Base-by-base conservation (phyloP, 1,140 invertebrate genomes). In the Drosophila eugracilis region DNA sequence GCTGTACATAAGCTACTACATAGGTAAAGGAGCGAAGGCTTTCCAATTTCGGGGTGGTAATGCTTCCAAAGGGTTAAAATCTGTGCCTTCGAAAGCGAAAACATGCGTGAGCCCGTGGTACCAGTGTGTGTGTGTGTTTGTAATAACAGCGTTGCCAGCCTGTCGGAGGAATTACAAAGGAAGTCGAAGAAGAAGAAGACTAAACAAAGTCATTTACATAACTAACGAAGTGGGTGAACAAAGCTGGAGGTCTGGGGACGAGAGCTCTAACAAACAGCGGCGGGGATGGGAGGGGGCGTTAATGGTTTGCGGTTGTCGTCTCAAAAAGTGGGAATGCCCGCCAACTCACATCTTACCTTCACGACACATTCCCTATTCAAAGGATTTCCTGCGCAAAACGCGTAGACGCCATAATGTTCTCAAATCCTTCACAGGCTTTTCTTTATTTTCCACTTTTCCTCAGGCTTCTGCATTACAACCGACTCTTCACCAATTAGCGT, bases 181-280 rank as follows among this genome's bases (percentile, higher is more conserved):
- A 44, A 57, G 59, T 52, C 58, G 62, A 60, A 36, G 69, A 37
- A 67, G 66, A 4, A 88, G n/a, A 59, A 77, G 62, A 63, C 77
- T 63, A 81, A 88, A 89, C 75, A 88, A 88, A 88, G 66, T 88
- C 78, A 88, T 88, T 88, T 88, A 88, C 83, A 76, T 88, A 78
- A 76, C 75, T 88, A 88, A 88, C 78, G 83, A 88, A 88, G 78
- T 88, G 71, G 75, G 65, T 88, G 83, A 78, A 70, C 81, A 88
- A 71, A 70, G n/a, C n/a, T n/a, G n/a, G n/a, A 34, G 32, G 32
- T 14, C 32, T n/a, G 32, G n/a, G 32, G 12, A n/a, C n/a, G n/a
- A n/a, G n/a, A 48, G 63, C 52, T 26, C 28, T 14, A 19, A 60
- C 24, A 24, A 28, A 4, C 24, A 3, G 3, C 30, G 15, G 19